Conservation (phyloP, 2,888 invertebrate species). For the Enoplolaimus lenunculus region DNA sequence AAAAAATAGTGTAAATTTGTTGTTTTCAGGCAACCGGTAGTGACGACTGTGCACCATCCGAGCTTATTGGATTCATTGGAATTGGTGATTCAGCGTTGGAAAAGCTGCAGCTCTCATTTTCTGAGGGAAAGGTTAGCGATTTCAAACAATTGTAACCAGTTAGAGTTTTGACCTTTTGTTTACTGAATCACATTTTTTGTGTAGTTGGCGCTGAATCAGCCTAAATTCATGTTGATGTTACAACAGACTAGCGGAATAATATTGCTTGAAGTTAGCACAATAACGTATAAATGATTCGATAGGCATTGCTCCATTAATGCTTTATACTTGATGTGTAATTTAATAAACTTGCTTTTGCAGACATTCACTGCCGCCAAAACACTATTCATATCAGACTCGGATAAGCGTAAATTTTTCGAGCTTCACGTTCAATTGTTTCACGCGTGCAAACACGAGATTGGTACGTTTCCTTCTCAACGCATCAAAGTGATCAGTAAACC, state of each 20-base stretch:
- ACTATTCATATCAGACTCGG: slow-evolving; percentile 93
- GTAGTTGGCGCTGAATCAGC: neutral
- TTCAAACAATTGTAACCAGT: neutral
- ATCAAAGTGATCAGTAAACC: slow-evolving; percentile 99
- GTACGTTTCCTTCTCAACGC: slow-evolving; percentile 91
- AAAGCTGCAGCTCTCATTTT: slow-evolving; percentile 88
- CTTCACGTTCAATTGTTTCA: slow-evolving; percentile 97
- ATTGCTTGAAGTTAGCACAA: neutral
- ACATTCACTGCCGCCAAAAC: slow-evolving; percentile 99
- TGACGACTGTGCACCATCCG: slow-evolving; percentile 29
- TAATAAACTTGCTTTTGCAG: too few species aligned
- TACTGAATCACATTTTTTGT: neutral
- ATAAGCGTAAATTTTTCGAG: slow-evolving; percentile 98
- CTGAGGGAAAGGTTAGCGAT: slow-evolving; percentile 68
- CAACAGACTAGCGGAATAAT: neutral
- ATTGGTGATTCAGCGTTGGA: slow-evolving; percentile 96
- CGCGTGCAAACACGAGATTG: slow-evolving; percentile 92
- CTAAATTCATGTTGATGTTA: neutral
- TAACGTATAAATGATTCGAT: too few species aligned
- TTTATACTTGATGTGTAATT: too few species aligned
- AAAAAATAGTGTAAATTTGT: too few species aligned
- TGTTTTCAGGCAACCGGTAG: neutral
- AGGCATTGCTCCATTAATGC: too few species aligned
- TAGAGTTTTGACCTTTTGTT: neutral
- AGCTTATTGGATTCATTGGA: slow-evolving; percentile 96